Evolutionary conservation across 2,888 invertebrate species (phyloP), one percentile per base, ranked within the genome.

Genomic region (Amaurobius ferox): DNA sequence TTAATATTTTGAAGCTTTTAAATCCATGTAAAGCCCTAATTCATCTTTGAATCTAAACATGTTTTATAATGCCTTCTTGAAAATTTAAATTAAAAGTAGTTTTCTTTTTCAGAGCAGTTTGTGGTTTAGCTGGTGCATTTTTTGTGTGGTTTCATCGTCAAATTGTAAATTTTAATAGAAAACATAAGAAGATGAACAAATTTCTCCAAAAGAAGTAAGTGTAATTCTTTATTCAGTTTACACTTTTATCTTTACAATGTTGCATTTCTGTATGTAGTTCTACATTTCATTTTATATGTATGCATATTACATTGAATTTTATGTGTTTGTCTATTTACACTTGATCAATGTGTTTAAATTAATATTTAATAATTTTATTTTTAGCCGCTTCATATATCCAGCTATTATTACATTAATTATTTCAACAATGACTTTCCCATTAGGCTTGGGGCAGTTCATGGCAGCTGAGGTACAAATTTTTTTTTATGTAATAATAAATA

Each of bases 321-420:
- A n/a, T n/a, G n/a, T n/a, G n/a, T n/a, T n/a, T n/a, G n/a, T n/a
- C n/a, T n/a, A n/a, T n/a, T n/a, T n/a, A n/a, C n/a, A n/a, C n/a
- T n/a, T n/a, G n/a, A n/a, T n/a, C n/a, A n/a, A n/a, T n/a, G n/a
- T n/a, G n/a, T n/a, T n/a, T n/a, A n/a, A n/a, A n/a, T n/a, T n/a
- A 35, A 35, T 35, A 9, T 35, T 35, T 35, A 5, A 7, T 5
- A 35, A 35, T 16, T 13, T 64, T 86, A 64, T 64, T 90, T 91
- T 86, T 93, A 97, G 98, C 90, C 97, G 97, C 67, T 98, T 98
- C 92, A 94, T 99, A 87, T 99, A 99, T 92, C 99, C 99, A 0
- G 96, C 96, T 0, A 94, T 98, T 89, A 94, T 99, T 81, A 95
- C 98, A 0, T 92, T 98, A 72, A 91, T 96, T 29, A 96, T 98